Conservation (phyloP, 2,888 invertebrate genomes). For the Cryptus armator region DNA sequence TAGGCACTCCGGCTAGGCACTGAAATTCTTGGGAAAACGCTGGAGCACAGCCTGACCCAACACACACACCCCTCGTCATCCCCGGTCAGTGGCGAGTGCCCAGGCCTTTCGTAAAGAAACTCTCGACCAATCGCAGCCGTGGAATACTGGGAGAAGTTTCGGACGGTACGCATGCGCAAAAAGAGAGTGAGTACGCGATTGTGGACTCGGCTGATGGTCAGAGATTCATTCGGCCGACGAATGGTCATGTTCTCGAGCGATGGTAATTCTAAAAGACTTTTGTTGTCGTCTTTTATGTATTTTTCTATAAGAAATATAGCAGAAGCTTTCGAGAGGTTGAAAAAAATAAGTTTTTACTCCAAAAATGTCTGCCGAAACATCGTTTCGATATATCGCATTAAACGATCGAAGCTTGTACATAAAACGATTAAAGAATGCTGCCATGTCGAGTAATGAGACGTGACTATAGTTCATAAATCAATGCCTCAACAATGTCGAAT, state of each 20-base stretch:
- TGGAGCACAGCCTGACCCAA: conserved; percentile 7
- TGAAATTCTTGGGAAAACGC: conserved; percentile 40
- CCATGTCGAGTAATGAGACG: background rate
- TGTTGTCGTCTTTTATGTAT: background rate
- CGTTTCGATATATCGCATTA: too few relatives aligned
- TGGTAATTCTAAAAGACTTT: background rate
- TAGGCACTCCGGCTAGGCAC: conserved; percentile 25
- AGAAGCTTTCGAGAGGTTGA: background rate
- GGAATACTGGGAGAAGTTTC: conserved; percentile 13
- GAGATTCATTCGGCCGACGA: background rate
- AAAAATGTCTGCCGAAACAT: background rate
- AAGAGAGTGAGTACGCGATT: background rate
- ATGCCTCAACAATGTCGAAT: background rate
- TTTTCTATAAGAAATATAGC: background rate
- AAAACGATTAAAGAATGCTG: background rate
- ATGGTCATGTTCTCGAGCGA: conserved; percentile 2
- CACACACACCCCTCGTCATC: background rate
- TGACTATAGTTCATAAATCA: background rate
- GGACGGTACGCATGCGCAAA: background rate
- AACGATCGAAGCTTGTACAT: too few relatives aligned
- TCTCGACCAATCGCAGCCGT: background rate
- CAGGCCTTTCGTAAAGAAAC: background rate
- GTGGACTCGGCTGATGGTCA: background rate
- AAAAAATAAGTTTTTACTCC: background rate
- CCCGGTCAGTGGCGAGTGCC: background rate